A percentile compares a stretch with the other conserved stretches of the same genome.
phyloP scores from a whole-genome alignment of 2,888 invertebrate species.

The Lasioglossum calceatum region DNA sequence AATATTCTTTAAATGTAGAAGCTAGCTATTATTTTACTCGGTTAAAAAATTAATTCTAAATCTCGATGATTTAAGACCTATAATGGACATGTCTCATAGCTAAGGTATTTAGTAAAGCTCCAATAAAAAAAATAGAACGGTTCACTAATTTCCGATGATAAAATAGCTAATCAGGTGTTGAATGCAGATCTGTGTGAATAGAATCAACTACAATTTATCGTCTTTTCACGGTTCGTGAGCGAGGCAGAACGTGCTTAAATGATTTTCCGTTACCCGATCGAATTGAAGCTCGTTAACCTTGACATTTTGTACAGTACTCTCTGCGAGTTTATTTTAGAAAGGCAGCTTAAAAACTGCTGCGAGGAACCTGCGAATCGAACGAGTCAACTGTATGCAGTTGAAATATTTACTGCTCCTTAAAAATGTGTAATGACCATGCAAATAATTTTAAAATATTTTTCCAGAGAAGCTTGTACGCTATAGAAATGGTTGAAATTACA shows the following conservation, averaged over 20 bases:
- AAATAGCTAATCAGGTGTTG: not conserved
- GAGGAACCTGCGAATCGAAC: constrained; percentile 21
- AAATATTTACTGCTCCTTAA: not conserved
- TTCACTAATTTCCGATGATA: constrained; percentile 3
- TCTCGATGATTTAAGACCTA: not conserved
- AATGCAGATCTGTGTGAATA: not conserved
- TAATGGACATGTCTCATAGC: not conserved
- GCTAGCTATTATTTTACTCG: not conserved
- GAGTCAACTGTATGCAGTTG: not conserved
- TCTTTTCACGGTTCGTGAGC: constrained; percentile 31
- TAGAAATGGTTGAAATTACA: not conserved
- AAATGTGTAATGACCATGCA: not conserved
- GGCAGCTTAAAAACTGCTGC: constrained; percentile 57
- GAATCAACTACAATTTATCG: constrained; percentile 56
- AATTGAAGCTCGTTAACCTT: constrained; percentile 75
- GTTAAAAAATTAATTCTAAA: not conserved
- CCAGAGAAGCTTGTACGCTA: not conserved
- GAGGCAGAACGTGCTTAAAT: constrained; percentile 8
- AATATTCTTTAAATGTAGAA: not conserved
- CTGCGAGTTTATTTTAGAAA: constrained; percentile 77
- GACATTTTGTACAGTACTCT: constrained; percentile 74
- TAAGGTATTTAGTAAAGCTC: not conserved
- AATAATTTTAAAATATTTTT: not conserved
- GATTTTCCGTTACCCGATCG: constrained; percentile 49
- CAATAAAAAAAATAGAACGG: not conserved